Base-by-base conservation (phyloP, 2,797 vertebrate genomes). In the Micropoecilia bifurca region DNA sequence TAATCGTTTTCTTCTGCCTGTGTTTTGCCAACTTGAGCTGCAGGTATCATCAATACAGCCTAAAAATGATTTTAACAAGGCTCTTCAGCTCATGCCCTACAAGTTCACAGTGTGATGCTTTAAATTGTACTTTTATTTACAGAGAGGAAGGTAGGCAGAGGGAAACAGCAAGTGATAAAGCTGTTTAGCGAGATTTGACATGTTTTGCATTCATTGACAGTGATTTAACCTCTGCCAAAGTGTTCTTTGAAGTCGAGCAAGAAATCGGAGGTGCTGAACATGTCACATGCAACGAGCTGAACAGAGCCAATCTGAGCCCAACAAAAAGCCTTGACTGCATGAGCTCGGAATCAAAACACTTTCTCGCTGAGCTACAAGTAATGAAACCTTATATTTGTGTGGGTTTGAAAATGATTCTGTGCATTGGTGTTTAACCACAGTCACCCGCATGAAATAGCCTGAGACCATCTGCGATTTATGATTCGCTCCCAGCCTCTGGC, bases 381-480 rank as follows among this genome's bases (percentile, higher is more conserved):
- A 95, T 94, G 91, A 91, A 93, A 93, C 87, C 91, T 92, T 92
- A 90, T 90, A 90, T 93, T 94, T 94, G 90, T 95, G 91, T 92
- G 92, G 87, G 80, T 93, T 91, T 87, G 88, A 92, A 92, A 94
- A 95, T 92, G 88, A 93, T 93, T 94, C 90, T 89, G 89, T 90
- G 92, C 93, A 90, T 90, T 93, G 92, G 91, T 91, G 94, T 96
- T 96, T 95, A 95, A 94, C 94, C 94, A 95, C 81, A 89, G 92
- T 95, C 94, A 93, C 94, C 93, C 92, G 88, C 89, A 93, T 89
- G 91, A 95, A 96, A 95, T 93, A 93, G 94, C 94, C 93, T 77
- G 90, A 93, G 94, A 95, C 93, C 92, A 92, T 90, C 92, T 95
- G 93, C 93, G 89, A 95, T 95, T 95, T 95, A 95, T 95, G 95